phyloP scores from a whole-genome alignment of 2,888 invertebrate species.

The Nebria brevicollis region DNA sequence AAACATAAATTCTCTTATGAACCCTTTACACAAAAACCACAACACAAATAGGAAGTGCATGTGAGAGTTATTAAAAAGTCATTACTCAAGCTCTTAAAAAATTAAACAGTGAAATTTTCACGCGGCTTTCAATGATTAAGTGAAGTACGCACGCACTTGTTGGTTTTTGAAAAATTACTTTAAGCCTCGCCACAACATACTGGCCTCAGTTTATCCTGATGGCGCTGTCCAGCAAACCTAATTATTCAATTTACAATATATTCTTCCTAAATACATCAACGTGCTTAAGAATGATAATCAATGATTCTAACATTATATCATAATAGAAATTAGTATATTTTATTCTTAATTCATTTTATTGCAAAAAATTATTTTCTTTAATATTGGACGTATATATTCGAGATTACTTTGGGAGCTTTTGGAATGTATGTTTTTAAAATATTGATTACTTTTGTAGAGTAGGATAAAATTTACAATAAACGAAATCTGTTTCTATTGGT shows the following conservation, averaged over 20 bases:
- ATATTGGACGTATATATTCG: no score
- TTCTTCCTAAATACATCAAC: neutral
- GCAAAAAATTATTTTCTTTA: neutral
- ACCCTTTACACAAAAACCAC: no score
- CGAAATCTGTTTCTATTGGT: neutral
- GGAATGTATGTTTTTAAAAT: neutral
- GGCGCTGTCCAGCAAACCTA: neutral
- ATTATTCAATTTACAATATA: neutral
- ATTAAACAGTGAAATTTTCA: neutral
- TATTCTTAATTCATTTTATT: neutral
- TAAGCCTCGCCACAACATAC: neutral
- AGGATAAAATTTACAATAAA: neutral
- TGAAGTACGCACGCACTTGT: neutral
- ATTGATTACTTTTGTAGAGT: no score
- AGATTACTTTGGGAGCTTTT: no score
- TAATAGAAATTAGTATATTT: no score
- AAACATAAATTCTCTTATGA: no score
- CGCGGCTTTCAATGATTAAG: neutral
- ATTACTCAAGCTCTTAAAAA: neutral
- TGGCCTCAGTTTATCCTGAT: neutral
- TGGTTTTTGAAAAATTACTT: neutral
- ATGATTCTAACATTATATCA: neutral
- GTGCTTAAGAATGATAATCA: neutral
- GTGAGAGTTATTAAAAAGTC: neutral
- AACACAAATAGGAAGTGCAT: neutral